Evolutionary conservation across 2,113 vertebrate species (phyloP), one percentile per base, ranked within the genome.

Genomic region (Pelmatolapia mariae): DNA sequence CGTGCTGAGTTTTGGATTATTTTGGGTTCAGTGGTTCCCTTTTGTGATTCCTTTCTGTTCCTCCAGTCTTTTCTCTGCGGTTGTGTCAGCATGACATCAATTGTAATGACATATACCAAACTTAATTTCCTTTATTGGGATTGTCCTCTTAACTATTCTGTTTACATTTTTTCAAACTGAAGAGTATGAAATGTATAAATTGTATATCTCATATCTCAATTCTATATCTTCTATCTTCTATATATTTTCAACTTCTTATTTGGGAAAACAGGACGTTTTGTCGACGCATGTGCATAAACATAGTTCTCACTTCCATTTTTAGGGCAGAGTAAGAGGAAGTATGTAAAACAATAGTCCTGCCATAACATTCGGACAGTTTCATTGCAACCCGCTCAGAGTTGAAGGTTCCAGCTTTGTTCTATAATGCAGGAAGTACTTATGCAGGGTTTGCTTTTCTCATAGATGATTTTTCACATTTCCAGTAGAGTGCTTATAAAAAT

Each of bases 251-350:
- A 22, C 19, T 22, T 66, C 33, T 66, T 66, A 38, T 66, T 38
- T 66, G 61, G 0, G 61, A 66, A 66, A 66, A 66, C 31, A 66
- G 31, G 31, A 66, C 3, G 0, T 71, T 40, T 76, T 45, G 24
- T 47, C 0, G 5, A n/a, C 0, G 0, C 1, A 2, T 22, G 8
- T 22, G 29, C 19, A 53, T 36, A 16, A 33, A 13, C 45, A 2
- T 36, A 10, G 5, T 22, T 82, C 11, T 79, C 26, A 47, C 71
- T 88, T 90, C 80, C 3, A 16, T 57, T 52, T 85, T 56, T 76
- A 40, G 1, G n/a, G 19, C 15, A 52, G 7, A 56, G 9, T 50
- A 31, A 73, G 40, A 43, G 7, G 29, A 57, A 83, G 10, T 4
- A 43, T 45, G 53, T 22, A 57, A 57, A 45, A 54, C 12, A 6